Conservation (phyloP, 1,140 invertebrate genomes). For the Wiebesia pumilae region DNA sequence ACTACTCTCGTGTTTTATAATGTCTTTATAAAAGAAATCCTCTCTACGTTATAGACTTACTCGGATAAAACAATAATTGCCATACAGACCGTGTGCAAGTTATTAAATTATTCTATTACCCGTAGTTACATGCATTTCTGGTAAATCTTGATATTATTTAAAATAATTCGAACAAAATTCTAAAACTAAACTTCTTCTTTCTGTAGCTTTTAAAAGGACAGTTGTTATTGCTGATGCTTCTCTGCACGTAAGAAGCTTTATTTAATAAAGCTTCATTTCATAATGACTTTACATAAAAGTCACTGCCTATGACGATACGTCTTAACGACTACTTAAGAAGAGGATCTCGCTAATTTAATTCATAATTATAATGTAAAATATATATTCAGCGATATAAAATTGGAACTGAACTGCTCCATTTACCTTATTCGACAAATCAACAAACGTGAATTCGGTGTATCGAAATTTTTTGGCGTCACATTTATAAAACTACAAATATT, state of each 20-base stretch:
- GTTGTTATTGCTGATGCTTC: not conserved
- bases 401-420: not conserved
- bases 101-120: not conserved
- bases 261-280: not conserved
- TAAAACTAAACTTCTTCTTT: not conserved
- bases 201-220: not conserved
- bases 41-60: too few relatives aligned
- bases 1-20: too few relatives aligned
- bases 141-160: not conserved
- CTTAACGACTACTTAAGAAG: not conserved
- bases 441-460: not conserved
- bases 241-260: not conserved
- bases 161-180: not conserved
- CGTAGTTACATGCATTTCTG: not conserved
- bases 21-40: too few relatives aligned
- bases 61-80: not conserved
- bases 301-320: not conserved
- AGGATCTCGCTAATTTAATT: not conserved
- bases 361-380: not conserved
- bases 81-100: not conserved
- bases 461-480: not conserved
- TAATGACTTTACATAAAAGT: not conserved
- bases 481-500: too few relatives aligned
- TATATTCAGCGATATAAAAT: not conserved
- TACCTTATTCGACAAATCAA: not conserved